Conservation (phyloP, 2,888 invertebrate genomes). For the Dusona sp. region DNA sequence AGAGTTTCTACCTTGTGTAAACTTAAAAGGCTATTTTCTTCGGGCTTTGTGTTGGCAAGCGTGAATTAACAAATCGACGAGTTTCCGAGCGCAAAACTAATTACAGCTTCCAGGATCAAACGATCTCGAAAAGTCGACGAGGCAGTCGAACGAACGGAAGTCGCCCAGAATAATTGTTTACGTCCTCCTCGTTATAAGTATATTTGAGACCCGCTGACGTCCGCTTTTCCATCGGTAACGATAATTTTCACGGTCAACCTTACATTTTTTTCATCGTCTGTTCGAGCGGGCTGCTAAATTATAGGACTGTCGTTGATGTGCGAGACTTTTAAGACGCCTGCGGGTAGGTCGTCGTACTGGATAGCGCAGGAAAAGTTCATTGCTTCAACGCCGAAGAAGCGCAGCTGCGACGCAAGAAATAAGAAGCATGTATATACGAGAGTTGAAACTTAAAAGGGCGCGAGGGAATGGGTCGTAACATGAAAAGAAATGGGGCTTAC, state of each 20-base stretch:
- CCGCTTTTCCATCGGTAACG: constrained; percentile 26
- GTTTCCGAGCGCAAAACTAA: not conserved
- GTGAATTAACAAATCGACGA: constrained; percentile 13
- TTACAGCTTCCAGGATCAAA: not conserved
- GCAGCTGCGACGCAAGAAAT: constrained; percentile 59
- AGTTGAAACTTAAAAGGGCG: constrained; percentile 11
- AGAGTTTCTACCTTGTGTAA: not conserved
- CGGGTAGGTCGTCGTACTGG: not conserved
- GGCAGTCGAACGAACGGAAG: not conserved
- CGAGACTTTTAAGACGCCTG: constrained; percentile 12
- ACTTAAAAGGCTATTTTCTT: not conserved
- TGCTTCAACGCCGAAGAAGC: constrained; percentile 20
- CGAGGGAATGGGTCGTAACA: not conserved
- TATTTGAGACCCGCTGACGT: constrained; percentile 20
- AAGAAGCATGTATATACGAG: not conserved
- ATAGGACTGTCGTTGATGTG: constrained; percentile 50
- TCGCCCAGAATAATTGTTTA: constrained; percentile 11
- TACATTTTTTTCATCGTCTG: constrained; percentile 10
- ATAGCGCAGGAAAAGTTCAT: constrained; percentile 45
- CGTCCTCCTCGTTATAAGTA: constrained; percentile 4
- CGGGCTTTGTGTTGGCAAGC: not conserved
- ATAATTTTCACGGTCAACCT: constrained; percentile 59
- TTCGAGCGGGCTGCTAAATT: constrained; percentile 57
- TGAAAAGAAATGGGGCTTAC: constrained; percentile 2
- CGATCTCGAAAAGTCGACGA: not conserved